Evolutionary conservation across 2,888 invertebrate species (phyloP), one percentile per base, ranked within the genome.

Genomic region (Drosophila paramelanica): DNA sequence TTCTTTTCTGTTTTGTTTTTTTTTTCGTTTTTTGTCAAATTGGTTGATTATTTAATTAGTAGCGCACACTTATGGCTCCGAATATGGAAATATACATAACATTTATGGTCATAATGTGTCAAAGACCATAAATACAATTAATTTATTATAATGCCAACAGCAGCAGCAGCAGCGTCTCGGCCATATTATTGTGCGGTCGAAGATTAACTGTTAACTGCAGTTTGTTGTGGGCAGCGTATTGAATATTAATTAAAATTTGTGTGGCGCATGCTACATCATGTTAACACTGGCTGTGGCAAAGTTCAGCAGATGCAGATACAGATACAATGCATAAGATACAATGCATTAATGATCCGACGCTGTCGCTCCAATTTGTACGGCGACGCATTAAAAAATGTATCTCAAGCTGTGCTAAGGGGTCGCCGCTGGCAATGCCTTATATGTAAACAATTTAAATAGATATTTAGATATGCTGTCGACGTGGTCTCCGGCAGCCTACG

Each of bases 91-190:
- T 72, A 53, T 56, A 61, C 53, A 69, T 71, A 82, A 75, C 81
- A 77, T 88, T 82, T 79, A 86, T 88, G 89, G 83, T 53, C 81
- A 89, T 82, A 82, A 90, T 81, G 89, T 91, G 89, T 88, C 88
- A 90, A 90, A 87, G 84, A 73, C 46, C 79, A 86, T 90, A 89
- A 90, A 90, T 83, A 87, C 83, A 87, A 89, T 90, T 89, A 86
- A 91, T 89, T 90, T 90, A 89, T 89, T 88, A 81, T 79, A 83
- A 81, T 81, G 81, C 67, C 85, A 83, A 77, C 85, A 77, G 71
- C 72, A 62, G 74, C 72, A 50, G 17, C 17, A 17, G 51, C 67
- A 4, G 38, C 55, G 17, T 27, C 46, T 38, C 25, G 36, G 31
- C 41, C 55, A 55, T 55, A 41, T 41, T 58, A 55, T 59, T 56